These are phyloP conservation scores for Porphyrio hochstetteri DNA, from an alignment of 2,113 vertebrate genomes.

Conservation along the genomic window DNA sequence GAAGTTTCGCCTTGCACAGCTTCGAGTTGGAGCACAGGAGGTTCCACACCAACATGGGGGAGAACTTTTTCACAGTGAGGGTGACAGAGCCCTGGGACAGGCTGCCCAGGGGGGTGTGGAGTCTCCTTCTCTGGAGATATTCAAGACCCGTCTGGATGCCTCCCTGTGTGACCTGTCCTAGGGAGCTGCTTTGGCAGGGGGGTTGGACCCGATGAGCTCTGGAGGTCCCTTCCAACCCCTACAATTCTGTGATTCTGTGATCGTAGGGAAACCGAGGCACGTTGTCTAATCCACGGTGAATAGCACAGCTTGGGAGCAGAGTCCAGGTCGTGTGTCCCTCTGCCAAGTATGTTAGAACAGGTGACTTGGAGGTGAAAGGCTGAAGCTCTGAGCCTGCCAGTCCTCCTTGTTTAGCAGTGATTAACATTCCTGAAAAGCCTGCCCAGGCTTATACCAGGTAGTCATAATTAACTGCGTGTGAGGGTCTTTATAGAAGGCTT, in stretches of 20 bases:
- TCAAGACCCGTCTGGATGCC: too few species aligned
- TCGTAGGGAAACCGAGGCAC: not conserved
- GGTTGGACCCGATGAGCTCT: too few species aligned
- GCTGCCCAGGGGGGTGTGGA: too few species aligned
- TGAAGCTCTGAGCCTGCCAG: not conserved
- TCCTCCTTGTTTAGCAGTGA: not conserved
- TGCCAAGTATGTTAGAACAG: not conserved
- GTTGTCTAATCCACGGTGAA: not conserved
- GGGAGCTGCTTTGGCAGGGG: too few species aligned
- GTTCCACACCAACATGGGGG: too few species aligned
- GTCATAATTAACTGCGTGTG: not conserved
- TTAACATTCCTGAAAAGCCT: conserved; percentile 36
- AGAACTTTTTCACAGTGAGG: too few species aligned
- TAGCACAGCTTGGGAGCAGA: not conserved
- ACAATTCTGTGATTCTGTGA: not conserved
- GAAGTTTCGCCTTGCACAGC: not conserved
- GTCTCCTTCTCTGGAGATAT: too few species aligned
- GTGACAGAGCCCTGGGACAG: too few species aligned
- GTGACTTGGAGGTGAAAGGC: not conserved
- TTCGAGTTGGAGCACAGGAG: too few species aligned
- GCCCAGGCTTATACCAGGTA: not conserved
- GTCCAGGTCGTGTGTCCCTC: not conserved
- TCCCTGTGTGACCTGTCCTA: too few species aligned
- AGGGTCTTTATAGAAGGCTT: not conserved
- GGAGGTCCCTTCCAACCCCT: too few species aligned